Evolutionary conservation across 37 sponge, comb jelly and placozoan species (phyloP).

Genomic region (Amphimedon queenslandica): DNA sequence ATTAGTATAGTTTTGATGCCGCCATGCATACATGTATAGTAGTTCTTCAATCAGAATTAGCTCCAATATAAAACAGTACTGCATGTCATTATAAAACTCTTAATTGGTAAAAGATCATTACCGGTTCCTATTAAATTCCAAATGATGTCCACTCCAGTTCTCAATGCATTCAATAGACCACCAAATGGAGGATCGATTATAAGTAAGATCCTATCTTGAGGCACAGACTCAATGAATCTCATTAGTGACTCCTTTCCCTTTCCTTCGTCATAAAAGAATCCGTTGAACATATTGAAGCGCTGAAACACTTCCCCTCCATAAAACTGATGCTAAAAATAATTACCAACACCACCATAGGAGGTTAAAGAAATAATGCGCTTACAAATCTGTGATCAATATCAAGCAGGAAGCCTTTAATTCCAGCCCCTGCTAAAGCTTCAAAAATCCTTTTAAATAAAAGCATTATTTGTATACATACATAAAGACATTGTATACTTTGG

Average conservation of each 20-base stretch:
- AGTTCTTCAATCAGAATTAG: too few species aligned
- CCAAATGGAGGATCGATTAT: constrained; percentile 94
- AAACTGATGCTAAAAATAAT: constrained; percentile 61
- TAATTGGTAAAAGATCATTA: constrained; percentile 3
- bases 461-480: neutral
- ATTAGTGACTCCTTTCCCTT: neutral
- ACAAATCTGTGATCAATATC: constrained; percentile 92
- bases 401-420: constrained; percentile 54
- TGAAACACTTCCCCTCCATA: constrained; percentile 50
- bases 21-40: too few species aligned
- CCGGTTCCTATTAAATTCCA: constrained; percentile 61
- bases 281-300: constrained; percentile 85
- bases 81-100: too few species aligned
- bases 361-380: constrained; percentile 4
- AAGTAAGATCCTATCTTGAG: constrained; percentile 3
- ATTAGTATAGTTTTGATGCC: too few species aligned
- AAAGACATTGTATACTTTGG: constrained; percentile 53
- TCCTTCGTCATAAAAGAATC: constrained; percentile 62
- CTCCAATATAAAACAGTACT: too few species aligned
- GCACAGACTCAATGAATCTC: constrained; percentile 4
- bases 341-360: neutral
- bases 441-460: too few species aligned
- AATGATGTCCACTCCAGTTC: constrained; percentile 30
- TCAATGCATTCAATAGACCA: constrained; percentile 62
- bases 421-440: constrained; percentile 26